A percentile compares a stretch with the other conserved stretches of the same genome.
Conservation (phyloP, 2,113 vertebrate species). For the Origma solitaria region DNA sequence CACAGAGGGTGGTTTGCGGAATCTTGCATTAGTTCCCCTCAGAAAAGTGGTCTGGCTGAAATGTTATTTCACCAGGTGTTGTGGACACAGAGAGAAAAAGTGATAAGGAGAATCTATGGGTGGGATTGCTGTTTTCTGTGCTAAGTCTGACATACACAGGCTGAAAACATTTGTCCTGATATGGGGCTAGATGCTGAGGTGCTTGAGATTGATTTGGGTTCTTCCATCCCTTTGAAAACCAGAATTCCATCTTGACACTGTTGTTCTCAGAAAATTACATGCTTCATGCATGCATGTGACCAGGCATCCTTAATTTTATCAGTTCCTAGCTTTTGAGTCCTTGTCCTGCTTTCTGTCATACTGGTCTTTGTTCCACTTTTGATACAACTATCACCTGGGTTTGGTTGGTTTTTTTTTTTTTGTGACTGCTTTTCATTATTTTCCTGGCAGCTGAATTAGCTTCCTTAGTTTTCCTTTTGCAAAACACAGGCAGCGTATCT, state of each 20-base stretch:
- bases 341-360: not conserved
- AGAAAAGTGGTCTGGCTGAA: not conserved
- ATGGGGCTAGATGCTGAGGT: not conserved
- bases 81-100: not conserved
- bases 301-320: not conserved
- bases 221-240: not conserved
- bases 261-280: not conserved
- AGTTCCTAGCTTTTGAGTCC: not conserved
- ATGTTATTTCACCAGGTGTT: not conserved
- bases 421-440: not conserved
- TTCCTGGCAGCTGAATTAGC: not conserved
- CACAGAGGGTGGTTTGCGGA: fast-evolving
- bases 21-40: not conserved
- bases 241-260: not conserved
- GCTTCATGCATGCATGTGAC: fast-evolving
- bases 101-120: not conserved
- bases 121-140: not conserved
- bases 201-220: not conserved
- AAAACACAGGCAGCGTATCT: not conserved
- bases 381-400: fast-evolving
- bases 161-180: not conserved
- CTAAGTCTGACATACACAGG: not conserved
- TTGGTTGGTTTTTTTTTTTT: not conserved
- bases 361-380: not conserved
- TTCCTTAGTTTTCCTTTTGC: not conserved